These are phyloP conservation scores for Bombus confusus DNA, from an alignment of 1,140 invertebrate species.

Conservation along the genomic window DNA sequence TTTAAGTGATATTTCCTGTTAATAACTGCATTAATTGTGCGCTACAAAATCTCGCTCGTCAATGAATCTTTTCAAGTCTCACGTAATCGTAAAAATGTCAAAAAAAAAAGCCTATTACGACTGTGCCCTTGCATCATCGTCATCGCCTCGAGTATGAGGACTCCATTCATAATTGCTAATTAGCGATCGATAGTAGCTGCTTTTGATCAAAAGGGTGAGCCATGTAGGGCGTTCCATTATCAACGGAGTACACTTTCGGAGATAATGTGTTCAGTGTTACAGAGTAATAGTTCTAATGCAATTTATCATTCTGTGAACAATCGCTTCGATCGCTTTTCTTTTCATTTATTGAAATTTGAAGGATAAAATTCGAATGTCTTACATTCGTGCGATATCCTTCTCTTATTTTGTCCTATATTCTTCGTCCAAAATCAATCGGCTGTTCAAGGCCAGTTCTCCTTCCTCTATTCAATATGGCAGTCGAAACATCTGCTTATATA, in stretches of 20 bases:
- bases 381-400: no score
- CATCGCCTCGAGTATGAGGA: not conserved
- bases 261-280: not conserved
- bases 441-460: not conserved
- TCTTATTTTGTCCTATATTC: not conserved
- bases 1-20: not conserved
- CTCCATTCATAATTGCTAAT: slow-evolving; percentile 26
- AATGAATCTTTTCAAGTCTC: not conserved
- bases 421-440: not conserved
- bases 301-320: not conserved
- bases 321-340: not conserved
- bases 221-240: not conserved
- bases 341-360: not conserved
- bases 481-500: not conserved
- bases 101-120: not conserved
- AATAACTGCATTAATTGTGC: not conserved
- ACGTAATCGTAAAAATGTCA: not conserved
- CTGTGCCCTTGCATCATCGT: not conserved
- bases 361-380: not conserved
- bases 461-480: not conserved
- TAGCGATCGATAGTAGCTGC: slow-evolving; percentile 6
- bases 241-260: not conserved
- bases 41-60: not conserved
- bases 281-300: not conserved
- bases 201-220: not conserved